phyloP scores from a whole-genome alignment of 2,113 vertebrate genomes.

The Phalacrocorax carbo region DNA sequence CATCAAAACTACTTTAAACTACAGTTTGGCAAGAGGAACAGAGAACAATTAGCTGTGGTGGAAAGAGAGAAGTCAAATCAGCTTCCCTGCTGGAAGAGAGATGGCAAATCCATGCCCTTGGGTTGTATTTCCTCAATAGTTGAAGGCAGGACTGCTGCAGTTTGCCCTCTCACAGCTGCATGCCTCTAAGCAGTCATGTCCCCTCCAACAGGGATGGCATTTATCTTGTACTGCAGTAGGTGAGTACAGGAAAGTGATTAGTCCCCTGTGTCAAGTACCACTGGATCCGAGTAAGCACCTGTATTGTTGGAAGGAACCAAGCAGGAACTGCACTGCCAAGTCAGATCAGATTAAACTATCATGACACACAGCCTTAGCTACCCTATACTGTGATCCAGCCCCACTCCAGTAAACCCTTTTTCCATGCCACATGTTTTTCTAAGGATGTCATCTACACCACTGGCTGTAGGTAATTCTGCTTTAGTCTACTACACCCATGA shows the following conservation, averaged over 20 bases:
- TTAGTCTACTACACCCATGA: neutral
- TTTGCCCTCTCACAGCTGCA: neutral
- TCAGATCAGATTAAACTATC: neutral
- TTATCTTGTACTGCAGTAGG: neutral
- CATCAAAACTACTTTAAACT: neutral
- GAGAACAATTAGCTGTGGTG: neutral
- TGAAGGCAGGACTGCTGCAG: neutral
- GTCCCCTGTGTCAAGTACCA: neutral
- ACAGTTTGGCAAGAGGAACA: neutral
- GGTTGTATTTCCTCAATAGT: neutral
- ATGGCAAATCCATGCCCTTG: neutral
- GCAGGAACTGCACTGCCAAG: neutral
- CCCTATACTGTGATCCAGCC: neutral
- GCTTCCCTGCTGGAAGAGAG: neutral
- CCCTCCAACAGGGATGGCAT: neutral
- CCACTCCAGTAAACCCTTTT: neutral
- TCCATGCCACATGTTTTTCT: neutral
- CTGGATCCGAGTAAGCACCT: neutral
- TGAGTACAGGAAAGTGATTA: neutral
- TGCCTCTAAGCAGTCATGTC: neutral
- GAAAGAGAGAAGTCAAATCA: neutral
- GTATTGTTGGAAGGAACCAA: neutral
- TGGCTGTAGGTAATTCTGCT: neutral
- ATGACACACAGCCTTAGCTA: neutral
- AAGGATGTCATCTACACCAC: neutral